A percentile compares a stretch with the other conserved stretches of the same genome.
These are phyloP conservation scores for Synanthedon vespiformis DNA, from an alignment of 2,888 invertebrate genomes.

Conservation along the genomic window DNA sequence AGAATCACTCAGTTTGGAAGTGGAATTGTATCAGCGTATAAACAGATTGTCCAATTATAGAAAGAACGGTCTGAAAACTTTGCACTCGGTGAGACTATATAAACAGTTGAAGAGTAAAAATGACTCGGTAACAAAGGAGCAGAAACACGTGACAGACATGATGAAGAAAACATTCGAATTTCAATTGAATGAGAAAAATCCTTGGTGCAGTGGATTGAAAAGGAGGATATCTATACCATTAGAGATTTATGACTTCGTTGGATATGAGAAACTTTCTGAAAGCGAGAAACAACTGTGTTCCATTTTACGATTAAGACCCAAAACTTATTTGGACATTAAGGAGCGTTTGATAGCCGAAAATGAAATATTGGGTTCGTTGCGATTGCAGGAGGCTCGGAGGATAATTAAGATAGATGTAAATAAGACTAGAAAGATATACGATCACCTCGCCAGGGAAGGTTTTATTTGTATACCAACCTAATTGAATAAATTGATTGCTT, in stretches of 20 bases:
- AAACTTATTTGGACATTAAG: conserved; percentile 83
- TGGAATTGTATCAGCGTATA: conserved; percentile 74
- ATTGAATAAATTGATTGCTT: conserved; percentile 11
- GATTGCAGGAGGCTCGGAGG: conserved; percentile 83
- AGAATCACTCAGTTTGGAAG: conserved; percentile 79
- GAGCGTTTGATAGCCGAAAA: conserved; percentile 80
- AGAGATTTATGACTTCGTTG: conserved; percentile 80
- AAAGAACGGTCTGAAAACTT: conserved; percentile 76
- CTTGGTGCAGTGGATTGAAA: conserved; percentile 18
- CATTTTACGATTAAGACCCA: conserved; percentile 78
- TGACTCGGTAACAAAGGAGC: conserved; percentile 65
- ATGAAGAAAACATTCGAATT: conserved; percentile 49
- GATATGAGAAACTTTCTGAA: conserved; percentile 78
- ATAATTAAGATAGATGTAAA: conserved; percentile 94
- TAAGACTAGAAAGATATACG: conserved; percentile 89
- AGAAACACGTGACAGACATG: conserved; percentile 33
- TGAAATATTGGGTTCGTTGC: conserved; percentile 78
- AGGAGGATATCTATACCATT: conserved; percentile 56
- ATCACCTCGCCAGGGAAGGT: conserved; percentile 79
- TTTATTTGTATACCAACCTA: conserved; percentile 73
- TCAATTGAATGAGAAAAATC: conserved; percentile 31
- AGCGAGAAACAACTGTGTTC: conserved; percentile 85
- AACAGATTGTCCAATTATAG: conserved; percentile 75
- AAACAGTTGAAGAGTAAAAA: conserved; percentile 74
- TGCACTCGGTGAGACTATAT: conserved; percentile 74